These are phyloP conservation scores for Batillaria attramentaria DNA, from an alignment of 1,140 invertebrate genomes.

Conservation along the genomic window DNA sequence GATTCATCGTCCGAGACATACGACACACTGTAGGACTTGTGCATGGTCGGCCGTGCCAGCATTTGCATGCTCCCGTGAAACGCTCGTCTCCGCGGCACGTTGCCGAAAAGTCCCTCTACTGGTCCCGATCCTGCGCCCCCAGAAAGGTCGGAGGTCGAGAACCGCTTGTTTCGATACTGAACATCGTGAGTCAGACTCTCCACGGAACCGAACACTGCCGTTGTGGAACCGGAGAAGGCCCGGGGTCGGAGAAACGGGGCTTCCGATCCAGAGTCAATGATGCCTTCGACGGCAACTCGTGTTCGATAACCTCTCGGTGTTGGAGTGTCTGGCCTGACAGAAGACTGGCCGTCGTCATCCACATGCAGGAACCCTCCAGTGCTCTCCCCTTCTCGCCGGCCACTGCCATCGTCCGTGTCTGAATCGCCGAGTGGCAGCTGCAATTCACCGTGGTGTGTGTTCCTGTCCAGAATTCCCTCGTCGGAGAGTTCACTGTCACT, in stretches of 20 bases:
- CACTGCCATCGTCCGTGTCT: conserved; percentile 7
- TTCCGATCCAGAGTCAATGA: conserved; percentile 17
- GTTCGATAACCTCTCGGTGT: not conserved
- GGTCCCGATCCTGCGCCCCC: not conserved
- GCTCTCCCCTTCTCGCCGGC: not conserved
- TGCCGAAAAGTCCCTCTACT: conserved; percentile 11
- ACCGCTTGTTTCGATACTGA: conserved; percentile 24
- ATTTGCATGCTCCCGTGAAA: conserved; percentile 25
- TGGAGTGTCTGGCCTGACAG: conserved; percentile 15
- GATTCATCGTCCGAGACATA: conserved; percentile 16
- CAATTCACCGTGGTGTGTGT: not conserved
- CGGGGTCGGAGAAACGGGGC: not conserved
- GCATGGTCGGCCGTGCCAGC: not conserved
- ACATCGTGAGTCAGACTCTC: conserved; percentile 26
- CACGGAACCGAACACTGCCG: conserved; percentile 25
- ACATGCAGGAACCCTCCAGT: conserved; percentile 22
- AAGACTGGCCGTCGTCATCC: not conserved
- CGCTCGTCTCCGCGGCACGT: not conserved
- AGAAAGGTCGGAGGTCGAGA: not conserved
- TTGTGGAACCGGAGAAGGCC: conserved; percentile 20
- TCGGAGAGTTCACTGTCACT: conserved; percentile 3
- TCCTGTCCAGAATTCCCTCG: not conserved
- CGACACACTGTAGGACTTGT: not conserved
- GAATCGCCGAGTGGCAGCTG: conserved; percentile 6
- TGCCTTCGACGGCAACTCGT: not conserved